A percentile compares a stretch with the other conserved stretches of the same genome.
phyloP scores from a whole-genome alignment of 1,140 invertebrate genomes.

The Frieseomelitta varia region DNA sequence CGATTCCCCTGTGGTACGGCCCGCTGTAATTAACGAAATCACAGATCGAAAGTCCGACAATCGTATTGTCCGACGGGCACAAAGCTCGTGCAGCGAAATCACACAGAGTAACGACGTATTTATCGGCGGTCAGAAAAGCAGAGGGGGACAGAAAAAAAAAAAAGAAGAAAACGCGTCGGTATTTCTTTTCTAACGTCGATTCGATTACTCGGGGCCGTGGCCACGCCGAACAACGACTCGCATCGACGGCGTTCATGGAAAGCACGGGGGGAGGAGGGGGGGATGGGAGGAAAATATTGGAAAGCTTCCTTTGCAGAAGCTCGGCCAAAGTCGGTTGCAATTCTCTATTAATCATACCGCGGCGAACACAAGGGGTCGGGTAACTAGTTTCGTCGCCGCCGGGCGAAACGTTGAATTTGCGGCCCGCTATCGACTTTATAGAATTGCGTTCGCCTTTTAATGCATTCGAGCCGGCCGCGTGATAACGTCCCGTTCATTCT shows the following conservation, averaged over 20 bases:
- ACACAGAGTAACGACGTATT: neutral
- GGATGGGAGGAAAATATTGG: slow-evolving; percentile 20
- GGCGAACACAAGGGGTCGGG: slow-evolving; percentile 22
- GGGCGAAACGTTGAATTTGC: slow-evolving; percentile 48
- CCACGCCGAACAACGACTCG: neutral
- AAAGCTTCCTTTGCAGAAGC: slow-evolving; percentile 13
- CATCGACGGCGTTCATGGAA: slow-evolving; percentile 2
- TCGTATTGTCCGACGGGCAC: neutral
- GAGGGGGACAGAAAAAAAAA: too few species aligned
- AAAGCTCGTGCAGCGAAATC: neutral
- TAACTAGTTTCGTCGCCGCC: slow-evolving; percentile 42
- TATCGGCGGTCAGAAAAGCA: neutral
- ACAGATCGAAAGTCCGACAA: neutral
- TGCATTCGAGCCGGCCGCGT: slow-evolving; percentile 17
- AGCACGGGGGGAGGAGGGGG: neutral
- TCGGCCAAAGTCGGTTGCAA: neutral
- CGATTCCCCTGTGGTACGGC: too few species aligned
- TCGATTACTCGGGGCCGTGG: neutral
- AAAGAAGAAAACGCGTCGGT: neutral
- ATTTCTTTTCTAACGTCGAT: slow-evolving; percentile 10
- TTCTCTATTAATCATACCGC: slow-evolving; percentile 55
- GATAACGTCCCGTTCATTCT: slow-evolving; percentile 45
- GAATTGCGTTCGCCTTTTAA: slow-evolving; percentile 56
- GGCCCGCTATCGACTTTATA: slow-evolving; percentile 51
- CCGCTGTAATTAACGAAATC: too few species aligned